Base-by-base conservation (phyloP, 1,140 invertebrate genomes). In the Drosophila ogumai region DNA sequence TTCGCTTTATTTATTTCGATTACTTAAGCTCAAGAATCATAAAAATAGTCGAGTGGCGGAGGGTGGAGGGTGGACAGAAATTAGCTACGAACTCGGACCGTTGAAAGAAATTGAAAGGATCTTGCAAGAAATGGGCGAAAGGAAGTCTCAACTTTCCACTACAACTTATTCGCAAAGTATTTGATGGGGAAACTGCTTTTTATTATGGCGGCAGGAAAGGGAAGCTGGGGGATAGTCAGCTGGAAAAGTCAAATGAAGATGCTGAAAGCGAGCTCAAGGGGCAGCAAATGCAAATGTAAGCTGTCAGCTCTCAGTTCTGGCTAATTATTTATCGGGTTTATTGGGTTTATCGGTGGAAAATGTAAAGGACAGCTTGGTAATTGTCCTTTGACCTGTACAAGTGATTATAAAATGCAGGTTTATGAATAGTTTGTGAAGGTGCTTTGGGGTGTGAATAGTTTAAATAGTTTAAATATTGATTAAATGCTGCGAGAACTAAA, bases 1-100 rank as follows among this genome's bases (percentile, higher is more conserved):
- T 59, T 49, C 72, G 71, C 55, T 46, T 57, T 66, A 73, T 85
- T 81, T 80, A 81, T 84, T 81, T 81, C 72, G 82, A 85, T 85
- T 85, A 84, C 81, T 84, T 81, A 81, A 84, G 81, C 69, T 72
- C 78, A 50, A 58, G 65, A 68, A 82, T 68, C 65, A 81, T 73
- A 77, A 61, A 82, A 81, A 60, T 65, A 66, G 49, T 67, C 52
- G 69, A 79, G 75, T 60, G 61, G 47, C 17, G 13, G 15, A 12
- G 15, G 61, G n/a, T 19, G 32, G 13, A 3, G 17, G 28, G 7
- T n/a, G 41, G 55, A 31, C 38, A 72, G 67, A 71, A 71, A 71
- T 68, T 66, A 66, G 63, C 58, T 63, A 28, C 25, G 38, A 44
- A 22, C 40, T 66, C 40, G 31, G 55, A 60, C 55, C 41, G 31